Percentiles rank a stretch among this genome's conserved stretches.
Conservation (phyloP, 2,888 invertebrate species). For the Apamea epomidion region DNA sequence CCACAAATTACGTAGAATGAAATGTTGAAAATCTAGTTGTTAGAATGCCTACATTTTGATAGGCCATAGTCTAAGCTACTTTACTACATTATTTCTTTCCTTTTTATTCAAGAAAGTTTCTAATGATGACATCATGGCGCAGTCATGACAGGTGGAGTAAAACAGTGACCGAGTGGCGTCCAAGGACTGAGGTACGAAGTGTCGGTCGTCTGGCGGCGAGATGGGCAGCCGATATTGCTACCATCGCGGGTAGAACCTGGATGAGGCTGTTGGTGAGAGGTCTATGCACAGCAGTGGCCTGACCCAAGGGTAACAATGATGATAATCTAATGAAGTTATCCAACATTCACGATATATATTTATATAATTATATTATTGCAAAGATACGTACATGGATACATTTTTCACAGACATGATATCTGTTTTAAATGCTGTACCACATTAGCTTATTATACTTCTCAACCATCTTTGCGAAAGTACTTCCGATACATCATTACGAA, state of each 20-base stretch:
- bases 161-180: no score
- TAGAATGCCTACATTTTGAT: neutral
- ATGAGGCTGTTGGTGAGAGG: no score
- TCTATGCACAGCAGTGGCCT: no score
- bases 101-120: neutral
- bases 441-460: neutral
- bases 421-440: neutral
- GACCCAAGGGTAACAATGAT: no score
- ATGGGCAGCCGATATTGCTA: no score
- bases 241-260: no score
- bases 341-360: neutral
- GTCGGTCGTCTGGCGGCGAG: no score
- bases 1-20: neutral
- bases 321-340: no score
- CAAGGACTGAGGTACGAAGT: no score
- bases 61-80: neutral
- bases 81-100: neutral
- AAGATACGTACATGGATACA: neutral
- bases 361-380: no score
- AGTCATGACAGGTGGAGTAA: no score
- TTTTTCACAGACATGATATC: neutral
- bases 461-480: constrained; percentile 24
- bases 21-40: neutral
- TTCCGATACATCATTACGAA: constrained; percentile 51
- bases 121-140: no score